These are phyloP conservation scores for Mesembrinibis cayennensis DNA, from an alignment of 2,113 vertebrate species.

Conservation along the genomic window DNA sequence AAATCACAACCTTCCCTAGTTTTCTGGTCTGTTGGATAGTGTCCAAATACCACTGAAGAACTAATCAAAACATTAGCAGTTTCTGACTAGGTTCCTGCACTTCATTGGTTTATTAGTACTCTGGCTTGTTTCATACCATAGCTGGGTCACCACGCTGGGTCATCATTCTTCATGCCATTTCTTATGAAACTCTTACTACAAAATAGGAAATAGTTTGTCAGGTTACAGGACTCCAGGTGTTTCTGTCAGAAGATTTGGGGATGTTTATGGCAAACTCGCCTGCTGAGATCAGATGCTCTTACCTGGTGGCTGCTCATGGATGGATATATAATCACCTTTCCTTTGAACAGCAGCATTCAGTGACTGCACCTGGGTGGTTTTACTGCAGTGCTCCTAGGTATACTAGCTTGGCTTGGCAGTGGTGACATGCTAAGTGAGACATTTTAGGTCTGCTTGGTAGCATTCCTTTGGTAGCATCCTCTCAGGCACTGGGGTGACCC, in stretches of 20 bases:
- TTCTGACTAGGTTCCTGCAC: background rate
- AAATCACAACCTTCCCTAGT: background rate
- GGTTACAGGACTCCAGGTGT: background rate
- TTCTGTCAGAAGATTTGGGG: background rate
- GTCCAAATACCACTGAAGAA: background rate
- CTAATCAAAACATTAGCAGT: background rate
- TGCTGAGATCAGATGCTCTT: background rate
- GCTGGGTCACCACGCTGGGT: background rate
- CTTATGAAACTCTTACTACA: background rate
- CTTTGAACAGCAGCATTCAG: background rate
- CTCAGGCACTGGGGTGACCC: background rate
- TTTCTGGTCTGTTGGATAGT: background rate
- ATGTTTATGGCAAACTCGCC: background rate
- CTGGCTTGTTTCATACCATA: background rate
- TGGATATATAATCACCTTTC: background rate
- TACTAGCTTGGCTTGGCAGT: background rate
- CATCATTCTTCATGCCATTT: background rate
- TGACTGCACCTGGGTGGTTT: background rate
- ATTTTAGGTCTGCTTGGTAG: background rate
- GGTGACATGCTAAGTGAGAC: background rate
- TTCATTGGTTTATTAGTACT: background rate
- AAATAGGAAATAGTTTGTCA: background rate
- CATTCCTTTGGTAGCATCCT: background rate
- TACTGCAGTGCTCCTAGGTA: background rate
- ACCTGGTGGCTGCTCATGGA: accelerated